Conservation (phyloP, 2,888 invertebrate species). For the Ceriagrion tenellum region DNA sequence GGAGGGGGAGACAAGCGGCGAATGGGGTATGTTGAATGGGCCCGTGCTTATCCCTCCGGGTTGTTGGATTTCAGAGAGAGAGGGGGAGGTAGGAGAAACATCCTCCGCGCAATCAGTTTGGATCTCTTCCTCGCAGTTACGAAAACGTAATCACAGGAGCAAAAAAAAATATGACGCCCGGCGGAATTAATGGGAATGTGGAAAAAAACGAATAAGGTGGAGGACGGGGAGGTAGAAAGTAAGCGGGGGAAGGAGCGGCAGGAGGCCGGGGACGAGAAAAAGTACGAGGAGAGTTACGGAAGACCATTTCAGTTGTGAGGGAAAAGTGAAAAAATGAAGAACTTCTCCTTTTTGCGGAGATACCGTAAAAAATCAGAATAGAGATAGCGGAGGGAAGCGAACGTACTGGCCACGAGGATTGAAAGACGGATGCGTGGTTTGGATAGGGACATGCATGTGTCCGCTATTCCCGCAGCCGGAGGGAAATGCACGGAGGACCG, state of each 20-base stretch:
- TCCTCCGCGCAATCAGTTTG: slow-evolving; percentile 41
- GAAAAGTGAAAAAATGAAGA: not conserved
- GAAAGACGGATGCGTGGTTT: not conserved
- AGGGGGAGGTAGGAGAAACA: not conserved
- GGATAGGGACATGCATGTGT: not conserved
- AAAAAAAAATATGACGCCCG: slow-evolving; percentile 38
- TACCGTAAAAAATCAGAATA: not conserved
- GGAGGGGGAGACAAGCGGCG: not conserved
- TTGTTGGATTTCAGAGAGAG: slow-evolving; percentile 3
- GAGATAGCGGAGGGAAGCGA: not conserved
- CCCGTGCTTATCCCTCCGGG: not conserved
- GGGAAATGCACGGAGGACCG: not conserved
- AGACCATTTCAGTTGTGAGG: not conserved
- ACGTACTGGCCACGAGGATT: not conserved
- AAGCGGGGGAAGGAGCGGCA: not conserved
- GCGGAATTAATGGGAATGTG: slow-evolving; percentile 20
- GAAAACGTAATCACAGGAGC: slow-evolving; percentile 43
- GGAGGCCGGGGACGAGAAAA: not conserved
- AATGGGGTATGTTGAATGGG: slow-evolving; percentile 11
- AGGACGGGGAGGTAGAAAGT: not conserved
- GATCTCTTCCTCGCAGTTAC: slow-evolving; percentile 17
- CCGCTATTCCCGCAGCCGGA: not conserved
- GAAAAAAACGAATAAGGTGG: not conserved
- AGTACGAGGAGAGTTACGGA: not conserved
- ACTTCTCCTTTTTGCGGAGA: not conserved